Percentiles rank a stretch among this genome's conserved stretches.
These are phyloP conservation scores for Mugil cephalus DNA, from an alignment of 2,113 vertebrate species.

Conservation along the genomic window DNA sequence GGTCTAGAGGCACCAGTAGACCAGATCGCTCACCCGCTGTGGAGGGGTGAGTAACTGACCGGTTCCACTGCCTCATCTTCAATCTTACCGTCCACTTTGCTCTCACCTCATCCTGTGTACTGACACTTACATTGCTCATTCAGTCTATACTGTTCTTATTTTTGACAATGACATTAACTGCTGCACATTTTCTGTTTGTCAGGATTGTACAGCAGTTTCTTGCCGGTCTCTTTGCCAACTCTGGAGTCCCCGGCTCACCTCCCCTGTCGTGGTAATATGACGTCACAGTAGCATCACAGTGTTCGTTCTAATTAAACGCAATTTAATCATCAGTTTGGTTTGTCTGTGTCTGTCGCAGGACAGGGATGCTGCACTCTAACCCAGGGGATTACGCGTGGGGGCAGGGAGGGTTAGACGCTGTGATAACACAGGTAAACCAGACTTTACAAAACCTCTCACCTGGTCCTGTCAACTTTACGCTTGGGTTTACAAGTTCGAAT, in stretches of 20 bases:
- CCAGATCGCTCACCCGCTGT: constrained; percentile 95
- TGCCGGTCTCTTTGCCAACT: constrained; percentile 94
- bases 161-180: constrained; percentile 3
- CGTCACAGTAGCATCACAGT: not conserved
- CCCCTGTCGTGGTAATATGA: constrained; percentile 92
- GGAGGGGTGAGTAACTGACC: constrained; percentile 87
- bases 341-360: constrained; percentile 83
- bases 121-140: not conserved
- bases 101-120: constrained; percentile 13
- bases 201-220: constrained; percentile 98
- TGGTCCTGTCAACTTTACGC: not conserved
- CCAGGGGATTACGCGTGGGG: constrained; percentile 98
- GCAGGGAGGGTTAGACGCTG: constrained; percentile 95
- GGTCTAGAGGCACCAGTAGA: constrained; percentile 90
- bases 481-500: constrained; percentile 18
- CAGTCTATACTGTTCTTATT: not conserved
- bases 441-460: not conserved
- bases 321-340: constrained; percentile 9
- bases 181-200: constrained; percentile 18
- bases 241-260: constrained; percentile 90
- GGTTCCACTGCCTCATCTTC: not conserved
- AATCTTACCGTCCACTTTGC: not conserved
- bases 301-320: not conserved
- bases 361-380: constrained; percentile 96
- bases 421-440: constrained; percentile 93